Conservation (phyloP, 2,888 invertebrate species). For the Troilus luridus region DNA sequence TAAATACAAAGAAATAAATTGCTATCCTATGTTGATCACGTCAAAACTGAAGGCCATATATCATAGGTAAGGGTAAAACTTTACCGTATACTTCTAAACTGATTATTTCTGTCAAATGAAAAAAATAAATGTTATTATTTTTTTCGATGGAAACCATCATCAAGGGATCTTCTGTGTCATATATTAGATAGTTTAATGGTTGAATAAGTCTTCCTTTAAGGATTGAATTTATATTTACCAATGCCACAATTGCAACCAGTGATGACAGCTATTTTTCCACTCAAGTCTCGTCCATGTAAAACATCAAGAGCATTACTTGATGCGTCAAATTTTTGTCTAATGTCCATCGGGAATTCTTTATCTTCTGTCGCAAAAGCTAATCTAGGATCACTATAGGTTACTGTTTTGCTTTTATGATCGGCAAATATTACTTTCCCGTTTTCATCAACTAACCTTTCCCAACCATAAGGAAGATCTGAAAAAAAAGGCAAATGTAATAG, state of each 20-base stretch:
- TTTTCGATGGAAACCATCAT: neutral
- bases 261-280: conserved; percentile 85
- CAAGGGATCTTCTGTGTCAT: neutral
- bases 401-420: conserved; percentile 83
- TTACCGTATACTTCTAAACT: too few relatives aligned
- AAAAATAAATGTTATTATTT: conserved; percentile 17
- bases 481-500: conserved; percentile 57
- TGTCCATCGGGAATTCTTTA: conserved; percentile 78
- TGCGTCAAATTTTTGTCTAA: conserved; percentile 89
- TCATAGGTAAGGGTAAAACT: neutral
- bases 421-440: conserved; percentile 83
- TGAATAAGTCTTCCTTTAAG: neutral
- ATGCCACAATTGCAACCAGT: conserved; percentile 95
- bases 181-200: neutral
- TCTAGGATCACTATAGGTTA: conserved; percentile 91
- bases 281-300: conserved; percentile 89
- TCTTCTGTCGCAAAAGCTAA: conserved; percentile 92
- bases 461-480: conserved; percentile 87
- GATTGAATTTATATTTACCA: conserved; percentile 71
- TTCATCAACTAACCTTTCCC: conserved; percentile 85
- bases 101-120: neutral
- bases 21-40: neutral
- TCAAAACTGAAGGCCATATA: neutral
- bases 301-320: conserved; percentile 87
- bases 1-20: too few relatives aligned